A percentile compares a stretch with the other conserved stretches of the same genome.
Evolutionary conservation across 2,797 vertebrate genomes (phyloP).

Genomic region (Danio jaintianensis): DNA sequence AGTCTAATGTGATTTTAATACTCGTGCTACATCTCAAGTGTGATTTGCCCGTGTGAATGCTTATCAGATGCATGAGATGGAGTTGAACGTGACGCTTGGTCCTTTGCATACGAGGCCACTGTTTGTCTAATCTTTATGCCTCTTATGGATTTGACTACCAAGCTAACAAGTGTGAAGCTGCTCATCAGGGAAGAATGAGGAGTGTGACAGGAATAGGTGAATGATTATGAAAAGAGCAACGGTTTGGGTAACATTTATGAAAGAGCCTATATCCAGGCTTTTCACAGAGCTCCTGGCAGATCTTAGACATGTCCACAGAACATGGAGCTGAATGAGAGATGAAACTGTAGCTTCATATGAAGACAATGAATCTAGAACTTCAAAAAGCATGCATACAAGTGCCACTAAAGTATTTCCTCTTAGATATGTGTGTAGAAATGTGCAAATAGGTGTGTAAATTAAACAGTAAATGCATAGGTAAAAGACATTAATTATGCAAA

Average conservation of each 20-base stretch:
- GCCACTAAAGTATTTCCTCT: constrained; percentile 4
- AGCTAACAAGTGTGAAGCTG: constrained; percentile 52
- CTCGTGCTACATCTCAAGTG: constrained; percentile 63
- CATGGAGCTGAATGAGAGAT: constrained; percentile 21
- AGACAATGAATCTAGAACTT: constrained; percentile 36
- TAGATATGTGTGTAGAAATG: neutral
- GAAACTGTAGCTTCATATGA: constrained; percentile 7
- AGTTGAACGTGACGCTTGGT: constrained; percentile 60
- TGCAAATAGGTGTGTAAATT: constrained; percentile 1
- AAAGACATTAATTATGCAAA: too few relatives aligned
- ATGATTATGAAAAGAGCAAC: constrained; percentile 41
- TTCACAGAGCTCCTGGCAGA: constrained; percentile 26
- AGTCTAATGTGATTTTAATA: constrained; percentile 68
- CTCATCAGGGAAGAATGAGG: constrained; percentile 37
- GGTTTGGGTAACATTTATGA: constrained; percentile 36
- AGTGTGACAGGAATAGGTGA: constrained; percentile 39
- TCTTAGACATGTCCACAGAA: constrained; percentile 40
- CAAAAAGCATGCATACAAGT: constrained; percentile 45
- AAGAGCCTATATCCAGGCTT: constrained; percentile 26
- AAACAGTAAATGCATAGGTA: neutral
- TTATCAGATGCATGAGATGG: constrained; percentile 69
- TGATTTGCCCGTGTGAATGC: constrained; percentile 60
- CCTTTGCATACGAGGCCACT: constrained; percentile 56
- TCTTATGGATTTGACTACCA: constrained; percentile 57
- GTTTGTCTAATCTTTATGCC: constrained; percentile 60